These are phyloP conservation scores for Lepeophtheirus salmonis DNA, from an alignment of 1,140 invertebrate species.

Conservation along the genomic window DNA sequence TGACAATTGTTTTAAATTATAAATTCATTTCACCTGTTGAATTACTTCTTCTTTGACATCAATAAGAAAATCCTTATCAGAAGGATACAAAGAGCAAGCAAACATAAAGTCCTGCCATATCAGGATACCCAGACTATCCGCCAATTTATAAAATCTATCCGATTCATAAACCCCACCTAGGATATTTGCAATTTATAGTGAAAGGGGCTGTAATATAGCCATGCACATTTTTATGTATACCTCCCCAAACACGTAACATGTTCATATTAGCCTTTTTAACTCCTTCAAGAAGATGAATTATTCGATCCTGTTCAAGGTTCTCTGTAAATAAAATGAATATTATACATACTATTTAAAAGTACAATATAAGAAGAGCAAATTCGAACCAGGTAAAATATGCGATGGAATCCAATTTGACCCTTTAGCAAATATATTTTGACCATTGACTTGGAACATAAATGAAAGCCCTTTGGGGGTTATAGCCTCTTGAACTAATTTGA, in stretches of 20 bases:
- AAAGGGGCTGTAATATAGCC: neutral
- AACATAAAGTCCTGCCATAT: constrained; percentile 71
- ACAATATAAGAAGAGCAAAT: neutral
- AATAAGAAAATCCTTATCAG: constrained; percentile 44
- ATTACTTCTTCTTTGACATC: constrained; percentile 54
- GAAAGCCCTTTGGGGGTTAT: neutral
- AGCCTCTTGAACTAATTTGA: constrained; percentile 9
- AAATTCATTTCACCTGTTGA: too few relatives aligned
- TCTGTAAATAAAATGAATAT: constrained; percentile 35
- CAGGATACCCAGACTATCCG: constrained; percentile 23
- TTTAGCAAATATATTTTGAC: constrained; percentile 4
- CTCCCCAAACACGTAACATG: constrained; percentile 19
- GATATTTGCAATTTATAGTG: too few relatives aligned
- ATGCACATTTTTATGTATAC: too few relatives aligned
- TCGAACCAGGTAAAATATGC: constrained; percentile 14
- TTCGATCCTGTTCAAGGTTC: constrained; percentile 33
- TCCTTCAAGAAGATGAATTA: constrained; percentile 41
- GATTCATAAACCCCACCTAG: constrained; percentile 16
- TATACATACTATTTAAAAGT: neutral
- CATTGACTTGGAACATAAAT: constrained; percentile 14
- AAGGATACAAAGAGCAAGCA: constrained; percentile 86
- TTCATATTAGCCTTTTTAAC: constrained; percentile 26
- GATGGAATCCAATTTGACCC: constrained; percentile 17
- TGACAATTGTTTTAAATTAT: too few relatives aligned
- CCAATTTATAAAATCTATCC: constrained; percentile 11